Evolutionary conservation across 92 coral and sea anemone species (phyloP).

Genomic region (Phymanthus crucifer): DNA sequence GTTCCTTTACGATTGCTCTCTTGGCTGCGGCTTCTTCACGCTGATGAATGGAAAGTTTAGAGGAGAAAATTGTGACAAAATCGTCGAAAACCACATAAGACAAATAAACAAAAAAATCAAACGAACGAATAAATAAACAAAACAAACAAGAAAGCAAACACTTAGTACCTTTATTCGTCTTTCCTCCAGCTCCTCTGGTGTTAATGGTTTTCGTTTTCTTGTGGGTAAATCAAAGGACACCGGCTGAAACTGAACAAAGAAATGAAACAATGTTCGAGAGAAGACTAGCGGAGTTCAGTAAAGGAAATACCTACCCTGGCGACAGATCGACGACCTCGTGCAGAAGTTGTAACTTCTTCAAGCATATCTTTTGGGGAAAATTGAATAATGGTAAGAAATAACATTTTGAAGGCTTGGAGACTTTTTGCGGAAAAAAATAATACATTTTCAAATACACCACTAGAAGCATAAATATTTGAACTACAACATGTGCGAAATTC

Average conservation of each 20-base stretch:
- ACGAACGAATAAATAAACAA: no score
- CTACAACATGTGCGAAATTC: no score
- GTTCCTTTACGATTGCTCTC: constrained; percentile 77
- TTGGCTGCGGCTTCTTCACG: constrained; percentile 78
- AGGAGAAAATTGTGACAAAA: no score
- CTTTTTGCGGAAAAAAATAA: no score
- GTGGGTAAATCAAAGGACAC: constrained; percentile 51
- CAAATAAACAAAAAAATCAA: neutral
- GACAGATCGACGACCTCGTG: constrained; percentile 71
- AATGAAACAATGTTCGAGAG: neutral
- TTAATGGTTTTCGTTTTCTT: constrained; percentile 69
- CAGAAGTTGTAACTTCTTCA: constrained; percentile 51
- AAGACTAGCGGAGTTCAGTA: no score
- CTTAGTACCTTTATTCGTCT: constrained; percentile 72
- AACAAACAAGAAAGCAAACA: no score
- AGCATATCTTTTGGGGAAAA: constrained; percentile 50
- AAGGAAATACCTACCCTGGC: constrained; percentile 33
- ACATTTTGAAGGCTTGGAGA: no score
- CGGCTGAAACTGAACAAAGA: constrained; percentile 23
- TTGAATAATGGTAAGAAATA: no score
- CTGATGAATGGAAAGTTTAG: no score
- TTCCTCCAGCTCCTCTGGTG: constrained; percentile 83
- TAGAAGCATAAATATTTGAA: no score
- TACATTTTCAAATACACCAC: no score
- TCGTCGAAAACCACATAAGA: neutral